Conservation (phyloP, 2,888 invertebrate genomes). For the Eupithecia inturbata region DNA sequence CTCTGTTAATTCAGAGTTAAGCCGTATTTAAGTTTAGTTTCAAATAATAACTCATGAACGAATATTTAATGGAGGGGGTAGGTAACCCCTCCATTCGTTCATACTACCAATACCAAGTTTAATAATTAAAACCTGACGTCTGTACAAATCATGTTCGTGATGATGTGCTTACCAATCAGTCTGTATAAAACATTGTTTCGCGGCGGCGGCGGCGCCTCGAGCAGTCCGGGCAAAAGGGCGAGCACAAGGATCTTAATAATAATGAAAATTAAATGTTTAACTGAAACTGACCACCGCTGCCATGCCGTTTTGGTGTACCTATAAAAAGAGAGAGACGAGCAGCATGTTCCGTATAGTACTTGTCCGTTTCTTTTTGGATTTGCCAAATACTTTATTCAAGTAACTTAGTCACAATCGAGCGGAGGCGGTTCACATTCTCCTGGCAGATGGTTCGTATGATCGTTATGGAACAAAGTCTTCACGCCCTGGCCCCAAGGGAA, state of each 20-base stretch:
- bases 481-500: constrained; percentile 97
- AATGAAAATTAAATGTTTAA: background rate
- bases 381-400: background rate
- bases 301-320: background rate
- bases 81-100: too few relatives aligned
- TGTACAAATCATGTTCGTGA: background rate
- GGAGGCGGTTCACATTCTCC: constrained; percentile 69
- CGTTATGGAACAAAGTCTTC: constrained; percentile 93
- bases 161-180: background rate
- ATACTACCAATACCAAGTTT: background rate
- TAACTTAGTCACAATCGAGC: constrained; percentile 63
- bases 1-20: too few relatives aligned
- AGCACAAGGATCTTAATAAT: background rate
- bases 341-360: background rate
- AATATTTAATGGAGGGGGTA: too few relatives aligned
- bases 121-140: background rate
- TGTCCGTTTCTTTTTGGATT: background rate
- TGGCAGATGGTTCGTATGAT: constrained; percentile 84
- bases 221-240: background rate
- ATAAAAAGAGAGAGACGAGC: background rate
- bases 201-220: background rate
- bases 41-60: too few relatives aligned
- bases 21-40: too few relatives aligned
- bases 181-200: background rate
- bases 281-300: background rate